These are phyloP conservation scores for Seriola aureovittata DNA, from an alignment of 2,113 vertebrate species.

Conservation along the genomic window DNA sequence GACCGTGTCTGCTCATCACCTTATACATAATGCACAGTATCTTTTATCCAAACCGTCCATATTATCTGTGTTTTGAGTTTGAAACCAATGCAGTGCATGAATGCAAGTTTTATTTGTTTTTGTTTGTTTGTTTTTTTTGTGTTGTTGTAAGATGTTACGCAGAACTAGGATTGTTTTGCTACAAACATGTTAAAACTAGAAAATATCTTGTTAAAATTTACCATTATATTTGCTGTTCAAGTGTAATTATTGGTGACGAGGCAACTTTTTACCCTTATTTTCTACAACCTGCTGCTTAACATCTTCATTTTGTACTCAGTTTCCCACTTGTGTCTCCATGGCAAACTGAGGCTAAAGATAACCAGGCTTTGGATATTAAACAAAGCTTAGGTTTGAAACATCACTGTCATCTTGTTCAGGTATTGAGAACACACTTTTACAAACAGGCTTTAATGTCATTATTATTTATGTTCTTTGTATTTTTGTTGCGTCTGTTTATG, in stretches of 20 bases:
- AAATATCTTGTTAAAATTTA: not conserved
- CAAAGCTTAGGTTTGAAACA: conserved; percentile 44
- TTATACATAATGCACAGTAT: not conserved
- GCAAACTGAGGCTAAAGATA: conserved; percentile 51
- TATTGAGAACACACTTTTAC: conserved; percentile 31
- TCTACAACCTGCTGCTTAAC: conserved; percentile 41
- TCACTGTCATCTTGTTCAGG: conserved; percentile 32
- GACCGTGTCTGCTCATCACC: not conserved
- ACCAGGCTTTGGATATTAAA: conserved; percentile 44
- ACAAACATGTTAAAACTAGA: not conserved
- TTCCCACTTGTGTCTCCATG: conserved; percentile 49
- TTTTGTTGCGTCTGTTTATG: not conserved
- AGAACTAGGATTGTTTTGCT: not conserved
- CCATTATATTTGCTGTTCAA: not conserved
- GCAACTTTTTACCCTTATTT: not conserved
- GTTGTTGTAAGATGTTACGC: conserved; percentile 25
- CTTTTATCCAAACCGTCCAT: not conserved
- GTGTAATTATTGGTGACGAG: not conserved
- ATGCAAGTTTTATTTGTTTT: not conserved
- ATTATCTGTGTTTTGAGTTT: not conserved
- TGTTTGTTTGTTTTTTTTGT: not conserved
- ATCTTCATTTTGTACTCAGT: conserved; percentile 46
- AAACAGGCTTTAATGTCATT: conserved; percentile 14
- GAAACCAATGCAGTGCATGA: not conserved
- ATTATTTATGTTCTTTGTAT: not conserved